These are phyloP conservation scores for Polyodon spathula DNA, from an alignment of 2,113 vertebrate species.

Conservation along the genomic window DNA sequence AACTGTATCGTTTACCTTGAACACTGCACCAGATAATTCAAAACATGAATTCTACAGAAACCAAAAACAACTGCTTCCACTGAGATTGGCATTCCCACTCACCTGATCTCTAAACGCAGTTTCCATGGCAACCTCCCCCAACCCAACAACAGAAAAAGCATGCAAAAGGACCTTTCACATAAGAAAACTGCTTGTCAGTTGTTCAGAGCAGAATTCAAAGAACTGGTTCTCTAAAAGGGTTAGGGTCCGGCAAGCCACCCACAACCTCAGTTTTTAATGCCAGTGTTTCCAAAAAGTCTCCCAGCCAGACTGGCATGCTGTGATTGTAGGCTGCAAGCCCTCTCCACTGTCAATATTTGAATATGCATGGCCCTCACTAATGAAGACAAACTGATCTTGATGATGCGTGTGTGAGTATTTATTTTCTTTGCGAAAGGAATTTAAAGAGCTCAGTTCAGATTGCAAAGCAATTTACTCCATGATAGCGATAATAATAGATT, in stretches of 20 bases:
- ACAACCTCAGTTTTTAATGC: not conserved
- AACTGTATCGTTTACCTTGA: no score
- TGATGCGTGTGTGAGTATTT: not conserved
- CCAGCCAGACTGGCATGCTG: not conserved
- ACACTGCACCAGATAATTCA: no score
- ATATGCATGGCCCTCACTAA: slow-evolving; percentile 1
- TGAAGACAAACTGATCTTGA: not conserved
- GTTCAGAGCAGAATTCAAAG: not conserved
- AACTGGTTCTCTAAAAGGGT: not conserved
- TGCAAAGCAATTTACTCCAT: no score
- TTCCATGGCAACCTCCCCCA: not conserved
- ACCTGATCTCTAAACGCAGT: not conserved
- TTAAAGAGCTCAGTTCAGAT: no score
- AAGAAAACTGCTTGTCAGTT: not conserved
- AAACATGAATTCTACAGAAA: no score
- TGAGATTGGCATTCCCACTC: not conserved
- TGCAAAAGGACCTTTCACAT: not conserved
- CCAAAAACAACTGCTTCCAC: no score
- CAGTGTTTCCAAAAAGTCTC: not conserved
- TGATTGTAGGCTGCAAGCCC: not conserved
- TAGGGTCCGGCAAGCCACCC: not conserved
- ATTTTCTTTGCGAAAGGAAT: not conserved
- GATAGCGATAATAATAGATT: no score
- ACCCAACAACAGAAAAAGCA: not conserved
- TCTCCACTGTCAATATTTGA: not conserved